phyloP scores from a whole-genome alignment of 2,888 invertebrate genomes.

The Lasius platythorax region DNA sequence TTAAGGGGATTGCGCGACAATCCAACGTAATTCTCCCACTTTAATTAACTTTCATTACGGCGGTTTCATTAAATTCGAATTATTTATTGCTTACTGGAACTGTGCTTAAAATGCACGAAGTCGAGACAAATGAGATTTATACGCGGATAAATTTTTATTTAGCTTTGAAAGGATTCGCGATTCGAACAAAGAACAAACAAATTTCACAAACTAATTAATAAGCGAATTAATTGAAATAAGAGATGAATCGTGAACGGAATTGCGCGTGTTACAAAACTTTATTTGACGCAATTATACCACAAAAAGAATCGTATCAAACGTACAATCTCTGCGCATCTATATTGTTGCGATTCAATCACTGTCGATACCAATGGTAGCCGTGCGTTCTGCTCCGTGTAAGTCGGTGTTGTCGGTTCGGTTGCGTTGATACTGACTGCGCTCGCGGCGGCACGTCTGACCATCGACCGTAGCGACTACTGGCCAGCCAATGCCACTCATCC shows the following conservation, averaged over 20 bases:
- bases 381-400: neutral
- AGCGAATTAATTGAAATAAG: neutral
- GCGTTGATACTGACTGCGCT: constrained; percentile 42
- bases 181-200: neutral
- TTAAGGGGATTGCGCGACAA: constrained; percentile 36
- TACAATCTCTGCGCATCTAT: constrained; percentile 6
- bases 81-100: constrained; percentile 6
- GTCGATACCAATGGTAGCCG: constrained; percentile 14
- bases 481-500: neutral
- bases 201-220: neutral
- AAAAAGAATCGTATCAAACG: constrained; percentile 4
- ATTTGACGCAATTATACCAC: neutral
- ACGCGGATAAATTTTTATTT: constrained; percentile 30
- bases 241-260: neutral
- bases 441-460: constrained; percentile 10
- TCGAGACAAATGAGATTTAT: neutral
- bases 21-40: constrained; percentile 21
- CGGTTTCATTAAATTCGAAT: constrained; percentile 33
- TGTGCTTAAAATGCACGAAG: neutral
- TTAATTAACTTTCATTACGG: constrained; percentile 45
- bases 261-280: neutral
- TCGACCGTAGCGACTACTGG: constrained; percentile 10
- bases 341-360: constrained; percentile 9
- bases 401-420: neutral
- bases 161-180: neutral